Conservation (phyloP, 2,888 invertebrate genomes). For the Chrysopilus asiliformis region DNA sequence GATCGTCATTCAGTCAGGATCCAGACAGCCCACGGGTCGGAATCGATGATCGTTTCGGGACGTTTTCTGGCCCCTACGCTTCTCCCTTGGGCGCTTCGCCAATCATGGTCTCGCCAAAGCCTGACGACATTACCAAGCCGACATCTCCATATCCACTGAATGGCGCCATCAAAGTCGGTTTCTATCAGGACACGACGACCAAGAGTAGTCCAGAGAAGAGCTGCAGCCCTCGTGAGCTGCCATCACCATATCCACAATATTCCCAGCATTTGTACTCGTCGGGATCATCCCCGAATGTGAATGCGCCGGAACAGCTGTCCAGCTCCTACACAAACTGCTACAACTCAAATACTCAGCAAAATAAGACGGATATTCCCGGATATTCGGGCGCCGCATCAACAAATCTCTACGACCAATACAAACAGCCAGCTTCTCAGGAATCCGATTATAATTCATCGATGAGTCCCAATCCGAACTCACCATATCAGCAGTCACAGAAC, state of each 20-base stretch:
- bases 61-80: constrained; percentile 57
- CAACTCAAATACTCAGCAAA: constrained; percentile 20
- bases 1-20: constrained; percentile 66
- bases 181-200: constrained; percentile 77
- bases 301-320: constrained; percentile 29
- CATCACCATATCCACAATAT: constrained; percentile 44
- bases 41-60: constrained; percentile 43
- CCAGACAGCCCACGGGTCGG: constrained; percentile 56
- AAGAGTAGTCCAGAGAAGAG: constrained; percentile 76
- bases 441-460: constrained; percentile 42
- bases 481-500: constrained; percentile 39
- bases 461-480: constrained; percentile 41
- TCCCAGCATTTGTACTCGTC: constrained; percentile 47
- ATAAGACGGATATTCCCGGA: constrained; percentile 26
- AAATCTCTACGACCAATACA: constrained; percentile 44
- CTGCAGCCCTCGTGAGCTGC: constrained; percentile 63
- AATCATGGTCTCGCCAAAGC: constrained; percentile 56
- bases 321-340: constrained; percentile 33
- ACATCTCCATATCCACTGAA: constrained; percentile 57
- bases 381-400: constrained; percentile 14
- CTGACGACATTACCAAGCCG: constrained; percentile 51
- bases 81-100: constrained; percentile 60
- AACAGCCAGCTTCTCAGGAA: constrained; percentile 40
- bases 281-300: constrained; percentile 40
- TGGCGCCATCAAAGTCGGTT: constrained; percentile 72